Evolutionary conservation across 1,140 invertebrate species (phyloP), one percentile per base, ranked within the genome.

Genomic region (Euglossa dilemma): DNA sequence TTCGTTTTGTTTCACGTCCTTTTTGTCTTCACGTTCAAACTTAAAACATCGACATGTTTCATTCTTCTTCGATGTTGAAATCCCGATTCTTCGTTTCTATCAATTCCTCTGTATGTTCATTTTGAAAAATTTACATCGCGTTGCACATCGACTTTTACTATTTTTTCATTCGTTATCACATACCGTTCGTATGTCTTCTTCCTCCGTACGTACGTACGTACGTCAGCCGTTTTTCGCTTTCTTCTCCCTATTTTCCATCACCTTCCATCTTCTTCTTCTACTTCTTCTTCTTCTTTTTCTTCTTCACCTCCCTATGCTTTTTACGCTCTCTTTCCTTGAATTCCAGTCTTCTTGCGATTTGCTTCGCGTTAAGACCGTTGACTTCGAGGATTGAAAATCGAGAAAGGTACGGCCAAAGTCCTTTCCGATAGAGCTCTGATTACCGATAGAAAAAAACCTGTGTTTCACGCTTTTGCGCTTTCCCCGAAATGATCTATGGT

Each of bases 381-480:
- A 23, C 25, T 14, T 20, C 36, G 52, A 66, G 52, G 54, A 50
- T 47, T 2, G 8, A 54, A 43, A 25, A 67, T 57, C 63, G 50
- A 50, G 61, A 43, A 56, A 52, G 79, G 61, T 56, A 43, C 56
- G 47, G 57, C 72, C 45, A 50, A 52, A 54, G 28, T 56, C 63
- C 56, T 45, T 28, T 0, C 11, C 74, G 50, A 36, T 18, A 28
- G 61, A 45, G 18, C 28, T 81, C 25, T 23, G 72, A 43, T 47
- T 25, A 36, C 43, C 45, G 36, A 86, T 56, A 75, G 85, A 87
- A 86, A 85, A 82, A 79, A 83, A 59, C 45, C 85, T 52, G 74
- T 74, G 25, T 70, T 28, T 77, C 47, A 78, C 84, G 63, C 80
- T 75, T 50, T 36, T 28, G 80, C 80, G 84, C 23, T 11, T 25